Evolutionary conservation across 2,113 vertebrate genomes (phyloP).

Genomic region (Talpa occidentalis): DNA sequence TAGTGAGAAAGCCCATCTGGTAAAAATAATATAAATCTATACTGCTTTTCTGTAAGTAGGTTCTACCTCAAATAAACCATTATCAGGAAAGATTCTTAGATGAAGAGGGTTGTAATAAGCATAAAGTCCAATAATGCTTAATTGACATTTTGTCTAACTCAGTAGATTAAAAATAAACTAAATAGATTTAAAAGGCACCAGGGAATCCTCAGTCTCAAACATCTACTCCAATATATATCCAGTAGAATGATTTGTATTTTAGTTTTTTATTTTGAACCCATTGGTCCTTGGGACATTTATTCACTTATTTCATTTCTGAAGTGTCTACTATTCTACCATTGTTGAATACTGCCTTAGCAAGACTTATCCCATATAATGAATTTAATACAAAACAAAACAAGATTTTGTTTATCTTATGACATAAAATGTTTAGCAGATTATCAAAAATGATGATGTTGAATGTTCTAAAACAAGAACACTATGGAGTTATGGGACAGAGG

Average conservation of each 20-base stretch:
- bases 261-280: neutral
- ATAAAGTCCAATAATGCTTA: neutral
- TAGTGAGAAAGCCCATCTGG: neutral
- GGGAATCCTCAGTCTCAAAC: neutral
- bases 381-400: neutral
- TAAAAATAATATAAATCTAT: neutral
- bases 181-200: neutral
- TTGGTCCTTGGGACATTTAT: neutral
- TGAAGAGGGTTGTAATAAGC: neutral
- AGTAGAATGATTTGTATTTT: neutral
- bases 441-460: neutral
- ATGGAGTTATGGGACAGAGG: neutral
- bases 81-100: neutral
- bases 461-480: neutral
- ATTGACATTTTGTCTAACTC: neutral
- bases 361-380: neutral
- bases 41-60: neutral
- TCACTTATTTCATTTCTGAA: neutral
- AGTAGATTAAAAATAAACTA: no score
- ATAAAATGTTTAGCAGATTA: neutral
- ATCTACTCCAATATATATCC: neutral
- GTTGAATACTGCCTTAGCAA: neutral
- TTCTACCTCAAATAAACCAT: neutral
- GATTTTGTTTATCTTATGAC: neutral
- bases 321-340: neutral